A percentile compares a stretch with the other conserved stretches of the same genome.
These are phyloP conservation scores for Schrankia costaestrigalis DNA, from an alignment of 2,888 invertebrate genomes.

Conservation along the genomic window DNA sequence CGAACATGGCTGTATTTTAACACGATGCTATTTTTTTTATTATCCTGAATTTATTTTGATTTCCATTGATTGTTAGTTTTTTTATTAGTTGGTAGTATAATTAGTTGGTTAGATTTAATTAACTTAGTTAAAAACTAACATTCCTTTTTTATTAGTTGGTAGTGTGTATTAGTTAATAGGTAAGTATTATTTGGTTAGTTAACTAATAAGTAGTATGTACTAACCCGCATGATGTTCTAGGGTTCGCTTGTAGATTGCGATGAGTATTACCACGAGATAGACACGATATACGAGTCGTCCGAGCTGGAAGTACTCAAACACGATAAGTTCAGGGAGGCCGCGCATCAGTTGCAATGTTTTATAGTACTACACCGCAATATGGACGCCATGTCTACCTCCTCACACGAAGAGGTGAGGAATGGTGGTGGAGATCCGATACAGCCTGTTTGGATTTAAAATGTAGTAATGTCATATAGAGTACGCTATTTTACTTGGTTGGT, in stretches of 20 bases:
- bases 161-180: background rate
- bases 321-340: conserved; percentile 48
- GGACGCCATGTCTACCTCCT: conserved; percentile 43
- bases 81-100: too few species aligned
- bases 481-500: too few species aligned
- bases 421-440: conserved; percentile 6
- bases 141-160: background rate
- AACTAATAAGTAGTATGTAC: conserved; percentile 4
- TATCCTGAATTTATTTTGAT: too few species aligned
- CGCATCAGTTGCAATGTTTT: conserved; percentile 53
- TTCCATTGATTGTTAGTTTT: too few species aligned
- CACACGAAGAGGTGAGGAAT: conserved; percentile 49
- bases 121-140: too few species aligned
- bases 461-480: too few species aligned
- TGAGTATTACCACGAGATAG: conserved; percentile 64
- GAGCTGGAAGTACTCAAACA: conserved; percentile 43
- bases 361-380: conserved; percentile 40
- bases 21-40: too few species aligned
- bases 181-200: background rate
- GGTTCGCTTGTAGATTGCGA: conserved; percentile 37
- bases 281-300: conserved; percentile 63
- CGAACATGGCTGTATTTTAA: too few species aligned
- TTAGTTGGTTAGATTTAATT: too few species aligned
- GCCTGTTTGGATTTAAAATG: too few species aligned
- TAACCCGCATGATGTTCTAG: conserved; percentile 40